Evolutionary conservation across 2,888 invertebrate species (phyloP).

Genomic region (Folsomia candida): DNA sequence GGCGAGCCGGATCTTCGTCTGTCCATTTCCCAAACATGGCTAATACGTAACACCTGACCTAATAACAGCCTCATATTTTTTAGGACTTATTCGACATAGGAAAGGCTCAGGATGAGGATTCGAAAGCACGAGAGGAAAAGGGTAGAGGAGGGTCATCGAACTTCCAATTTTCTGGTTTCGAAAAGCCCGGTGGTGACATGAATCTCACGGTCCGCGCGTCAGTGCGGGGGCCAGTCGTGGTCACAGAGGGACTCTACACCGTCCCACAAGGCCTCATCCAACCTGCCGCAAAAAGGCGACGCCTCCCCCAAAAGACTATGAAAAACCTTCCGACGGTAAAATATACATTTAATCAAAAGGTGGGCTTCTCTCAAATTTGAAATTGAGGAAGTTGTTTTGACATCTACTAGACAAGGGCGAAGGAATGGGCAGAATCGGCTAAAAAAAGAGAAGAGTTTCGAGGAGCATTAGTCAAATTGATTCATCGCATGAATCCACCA

Average conservation of each 20-base stretch:
- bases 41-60: no score
- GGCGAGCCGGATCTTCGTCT: no score
- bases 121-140: constrained; percentile 17
- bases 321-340: constrained; percentile 44
- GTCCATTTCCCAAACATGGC: no score
- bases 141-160: constrained; percentile 2
- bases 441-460: constrained; percentile 77
- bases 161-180: constrained; percentile 26
- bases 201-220: constrained; percentile 34
- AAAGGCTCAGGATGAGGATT: constrained; percentile 5
- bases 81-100: constrained; percentile 24
- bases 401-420: constrained; percentile 46
- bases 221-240: constrained; percentile 42
- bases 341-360: no score
- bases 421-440: constrained; percentile 51
- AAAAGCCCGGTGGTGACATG: constrained; percentile 17
- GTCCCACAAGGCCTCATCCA: constrained; percentile 35
- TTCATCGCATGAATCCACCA: constrained; percentile 56
- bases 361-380: no score
- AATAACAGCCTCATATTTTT: no score
- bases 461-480: constrained; percentile 71
- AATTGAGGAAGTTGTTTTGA: no score
- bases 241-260: constrained; percentile 43
- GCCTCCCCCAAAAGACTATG: constrained; percentile 41
- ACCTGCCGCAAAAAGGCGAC: constrained; percentile 25